Conservation (phyloP, 2,888 invertebrate species). For the Lasioglossum leucozonium region DNA sequence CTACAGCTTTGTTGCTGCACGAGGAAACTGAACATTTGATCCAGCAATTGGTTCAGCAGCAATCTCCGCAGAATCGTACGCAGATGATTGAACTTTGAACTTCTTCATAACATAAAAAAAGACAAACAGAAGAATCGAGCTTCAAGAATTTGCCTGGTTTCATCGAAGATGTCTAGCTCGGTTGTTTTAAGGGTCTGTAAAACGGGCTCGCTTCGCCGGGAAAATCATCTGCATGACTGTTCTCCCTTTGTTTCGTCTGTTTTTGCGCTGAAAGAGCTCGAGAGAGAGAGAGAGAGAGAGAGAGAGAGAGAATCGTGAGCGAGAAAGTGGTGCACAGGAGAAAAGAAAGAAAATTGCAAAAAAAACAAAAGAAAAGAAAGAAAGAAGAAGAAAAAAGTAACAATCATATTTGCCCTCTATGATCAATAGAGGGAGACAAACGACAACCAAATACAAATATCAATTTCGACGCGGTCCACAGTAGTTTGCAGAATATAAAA, state of each 20-base stretch:
- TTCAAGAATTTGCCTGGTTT: neutral
- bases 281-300: slow-evolving; percentile 15
- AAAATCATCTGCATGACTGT: slow-evolving; percentile 48
- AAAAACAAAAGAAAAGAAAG: neutral
- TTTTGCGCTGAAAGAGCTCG: slow-evolving; percentile 47
- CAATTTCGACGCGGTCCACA: slow-evolving; percentile 80
- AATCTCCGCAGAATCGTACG: slow-evolving; percentile 47
- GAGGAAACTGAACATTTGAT: slow-evolving; percentile 26
- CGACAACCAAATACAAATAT: slow-evolving; percentile 73
- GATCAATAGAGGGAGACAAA: slow-evolving; percentile 52
- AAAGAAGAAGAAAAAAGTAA: slow-evolving; percentile 23
- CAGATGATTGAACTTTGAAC: slow-evolving; percentile 43
- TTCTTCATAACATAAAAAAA: neutral
- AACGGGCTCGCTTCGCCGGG: slow-evolving; percentile 24
- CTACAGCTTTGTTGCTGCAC: slow-evolving; percentile 53
- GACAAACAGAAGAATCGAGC: slow-evolving; percentile 19
- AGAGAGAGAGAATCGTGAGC: neutral
- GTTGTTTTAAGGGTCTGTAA: neutral
- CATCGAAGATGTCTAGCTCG: slow-evolving; percentile 20
- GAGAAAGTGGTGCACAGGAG: slow-evolving; percentile 21
- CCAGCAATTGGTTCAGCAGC: slow-evolving; percentile 31
- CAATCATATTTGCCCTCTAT: slow-evolving; percentile 31
- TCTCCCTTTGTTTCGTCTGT: slow-evolving; percentile 41
- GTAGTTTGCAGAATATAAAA: slow-evolving; percentile 79
- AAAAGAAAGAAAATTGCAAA: neutral